These are phyloP conservation scores for Cephalotes varians DNA, from an alignment of 2,888 invertebrate species.

Conservation along the genomic window DNA sequence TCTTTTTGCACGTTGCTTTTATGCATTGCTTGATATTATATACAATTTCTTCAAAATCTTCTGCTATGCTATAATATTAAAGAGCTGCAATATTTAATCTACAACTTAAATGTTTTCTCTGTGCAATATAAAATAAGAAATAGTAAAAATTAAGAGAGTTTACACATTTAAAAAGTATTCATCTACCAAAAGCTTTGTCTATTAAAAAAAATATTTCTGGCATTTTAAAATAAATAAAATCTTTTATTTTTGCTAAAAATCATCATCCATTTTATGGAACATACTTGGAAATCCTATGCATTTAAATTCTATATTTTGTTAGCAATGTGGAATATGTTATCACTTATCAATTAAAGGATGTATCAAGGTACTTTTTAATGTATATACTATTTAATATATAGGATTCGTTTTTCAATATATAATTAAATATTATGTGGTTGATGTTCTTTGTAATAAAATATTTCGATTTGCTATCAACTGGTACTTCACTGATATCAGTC, in stretches of 20 bases:
- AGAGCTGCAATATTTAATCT: background rate
- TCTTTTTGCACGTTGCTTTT: background rate
- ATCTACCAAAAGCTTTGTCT: background rate
- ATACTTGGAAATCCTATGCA: background rate
- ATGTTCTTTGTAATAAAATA: conserved; percentile 1
- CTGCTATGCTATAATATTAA: background rate
- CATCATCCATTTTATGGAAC: background rate
- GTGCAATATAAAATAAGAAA: background rate
- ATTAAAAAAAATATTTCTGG: background rate
- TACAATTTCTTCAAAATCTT: background rate
- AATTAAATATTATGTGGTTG: background rate
- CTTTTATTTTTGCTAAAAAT: background rate
- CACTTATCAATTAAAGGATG: background rate
- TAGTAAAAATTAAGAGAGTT: background rate
- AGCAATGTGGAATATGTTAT: conserved; percentile 5
- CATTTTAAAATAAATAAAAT: background rate
- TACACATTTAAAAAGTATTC: background rate
- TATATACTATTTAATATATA: background rate
- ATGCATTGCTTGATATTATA: background rate
- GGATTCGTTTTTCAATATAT: background rate
- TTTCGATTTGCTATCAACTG: background rate
- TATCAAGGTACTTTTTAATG: background rate
- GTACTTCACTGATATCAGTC: background rate
- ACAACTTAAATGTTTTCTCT: too few relatives aligned
- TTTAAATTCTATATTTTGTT: conserved; percentile 18